Percentiles rank a stretch among this genome's conserved stretches.
Evolutionary conservation across 2,888 invertebrate species (phyloP).

Genomic region (Aleiodes testaceus): DNA sequence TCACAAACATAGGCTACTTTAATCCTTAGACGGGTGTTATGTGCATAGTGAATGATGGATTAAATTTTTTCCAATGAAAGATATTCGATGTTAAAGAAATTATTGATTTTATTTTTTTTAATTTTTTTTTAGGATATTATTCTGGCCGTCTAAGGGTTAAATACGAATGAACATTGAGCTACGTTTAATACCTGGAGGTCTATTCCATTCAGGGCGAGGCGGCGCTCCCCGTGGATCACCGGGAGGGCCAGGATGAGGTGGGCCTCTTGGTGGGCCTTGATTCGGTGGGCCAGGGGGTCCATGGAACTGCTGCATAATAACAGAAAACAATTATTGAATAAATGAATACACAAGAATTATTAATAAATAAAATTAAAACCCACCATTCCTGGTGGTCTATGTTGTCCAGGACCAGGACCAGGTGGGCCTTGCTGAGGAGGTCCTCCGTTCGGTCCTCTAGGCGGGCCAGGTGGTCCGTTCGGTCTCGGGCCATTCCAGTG

Average conservation of each 20-base stretch:
- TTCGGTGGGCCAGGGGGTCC: slow-evolving; percentile 76
- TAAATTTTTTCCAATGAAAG: no score
- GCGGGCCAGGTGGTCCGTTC: slow-evolving; percentile 76
- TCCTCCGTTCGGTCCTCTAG: slow-evolving; percentile 75
- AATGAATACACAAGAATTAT: slow-evolving; percentile 21
- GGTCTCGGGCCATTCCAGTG: slow-evolving; percentile 78
- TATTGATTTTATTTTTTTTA: background rate
- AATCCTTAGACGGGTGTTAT: slow-evolving; percentile 47
- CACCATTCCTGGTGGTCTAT: slow-evolving; percentile 77
- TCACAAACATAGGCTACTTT: slow-evolving; percentile 45
- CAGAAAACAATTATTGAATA: slow-evolving; percentile 41
- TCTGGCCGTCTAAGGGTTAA: background rate
- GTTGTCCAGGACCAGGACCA: slow-evolving; percentile 74
- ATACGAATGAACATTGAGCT: background rate
- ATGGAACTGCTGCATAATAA: slow-evolving; percentile 73
- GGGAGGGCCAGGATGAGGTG: slow-evolving; percentile 76
- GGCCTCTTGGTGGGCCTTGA: slow-evolving; percentile 73
- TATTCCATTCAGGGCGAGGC: slow-evolving; percentile 83
- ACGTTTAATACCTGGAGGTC: slow-evolving; percentile 76
- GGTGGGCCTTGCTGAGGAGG: slow-evolving; percentile 78
- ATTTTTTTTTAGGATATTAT: background rate
- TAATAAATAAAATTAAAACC: slow-evolving; percentile 50
- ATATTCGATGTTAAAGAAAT: slow-evolving; percentile 12
- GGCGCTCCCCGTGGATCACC: slow-evolving; percentile 76
- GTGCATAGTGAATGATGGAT: no score